Evolutionary conservation across 1,140 invertebrate genomes (phyloP), one percentile per base, ranked within the genome.

Genomic region (Eumaeus atala): DNA sequence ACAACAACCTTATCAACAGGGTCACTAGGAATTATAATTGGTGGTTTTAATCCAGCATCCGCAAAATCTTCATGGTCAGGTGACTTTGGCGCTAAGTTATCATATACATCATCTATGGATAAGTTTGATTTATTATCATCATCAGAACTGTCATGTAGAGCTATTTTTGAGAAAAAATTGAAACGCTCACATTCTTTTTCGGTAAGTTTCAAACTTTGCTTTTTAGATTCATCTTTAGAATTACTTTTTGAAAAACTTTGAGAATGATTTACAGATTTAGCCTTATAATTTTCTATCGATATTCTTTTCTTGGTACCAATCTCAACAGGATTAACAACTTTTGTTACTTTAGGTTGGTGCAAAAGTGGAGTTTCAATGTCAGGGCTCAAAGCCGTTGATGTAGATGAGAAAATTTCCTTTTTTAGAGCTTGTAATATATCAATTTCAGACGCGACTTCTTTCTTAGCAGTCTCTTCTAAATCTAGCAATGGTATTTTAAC

Each of bases 111-210:
- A 59, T 70, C 63, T 8, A 67, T 12, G 17, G 59, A 64, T 28
- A 68, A 40, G 62, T 50, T 54, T 8, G 58, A 51, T 62, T 37
- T 54, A 42, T 60, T 63, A 21, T 84, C 77, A 16, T 74, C 70
- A 9, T 77, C 77, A 48, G 77, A 79, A 59, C 68, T 72, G 56
- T 79, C 74, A 56, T 64, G 67, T 8, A 72, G 58, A n/a, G 61
- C 53, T 78, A 57, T 70, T 80, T 58, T 89, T 71, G 47, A 70
- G 64, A 59, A 81, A 21, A 84, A 87, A 64, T 92, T 91, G 54
- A 92, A 88, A 67, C 89, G 89, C 72, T 92, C 89, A 37, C 91
- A 76, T 74, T 88, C 87, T 63, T 87, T 87, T 58, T 84, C 80
- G 9, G 87, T 88, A 51, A 88, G 68, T 64, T 82, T 87, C 36